These are phyloP conservation scores for Callopanchax toddi DNA, from an alignment of 2,113 vertebrate species.

Conservation along the genomic window DNA sequence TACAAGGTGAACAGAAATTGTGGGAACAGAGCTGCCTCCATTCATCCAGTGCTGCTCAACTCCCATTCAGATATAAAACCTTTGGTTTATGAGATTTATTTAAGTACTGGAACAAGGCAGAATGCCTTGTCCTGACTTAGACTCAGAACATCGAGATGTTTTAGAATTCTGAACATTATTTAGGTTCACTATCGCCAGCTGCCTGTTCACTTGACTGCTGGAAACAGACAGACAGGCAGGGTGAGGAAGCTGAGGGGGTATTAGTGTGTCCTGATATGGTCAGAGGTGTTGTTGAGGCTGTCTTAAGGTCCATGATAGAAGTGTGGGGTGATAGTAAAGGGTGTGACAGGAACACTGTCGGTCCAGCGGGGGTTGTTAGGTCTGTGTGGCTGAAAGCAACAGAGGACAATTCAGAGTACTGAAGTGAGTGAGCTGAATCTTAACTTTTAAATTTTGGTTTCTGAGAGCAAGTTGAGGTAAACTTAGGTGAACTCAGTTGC, in stretches of 20 bases:
- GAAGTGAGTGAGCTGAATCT: too few relatives aligned
- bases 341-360: not conserved
- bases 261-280: not conserved
- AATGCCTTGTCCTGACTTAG: not conserved
- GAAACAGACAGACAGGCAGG: not conserved
- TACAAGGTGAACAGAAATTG: not conserved
- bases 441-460: too few relatives aligned
- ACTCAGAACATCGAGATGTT: not conserved
- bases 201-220: not conserved
- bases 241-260: not conserved
- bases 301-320: not conserved
- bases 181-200: not conserved
- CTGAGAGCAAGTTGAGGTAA: too few relatives aligned
- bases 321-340: not conserved
- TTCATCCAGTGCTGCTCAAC: not conserved
- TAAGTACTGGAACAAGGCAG: not conserved
- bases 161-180: not conserved
- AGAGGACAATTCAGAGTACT: not conserved
- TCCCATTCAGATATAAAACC: not conserved
- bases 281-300: constrained; percentile 1
- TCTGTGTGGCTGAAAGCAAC: not conserved
- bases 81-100: not conserved
- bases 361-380: not conserved
- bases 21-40: not conserved
- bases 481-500: too few relatives aligned